Evolutionary conservation across 2,888 invertebrate genomes (phyloP).

Genomic region (Tridacna gigas): DNA sequence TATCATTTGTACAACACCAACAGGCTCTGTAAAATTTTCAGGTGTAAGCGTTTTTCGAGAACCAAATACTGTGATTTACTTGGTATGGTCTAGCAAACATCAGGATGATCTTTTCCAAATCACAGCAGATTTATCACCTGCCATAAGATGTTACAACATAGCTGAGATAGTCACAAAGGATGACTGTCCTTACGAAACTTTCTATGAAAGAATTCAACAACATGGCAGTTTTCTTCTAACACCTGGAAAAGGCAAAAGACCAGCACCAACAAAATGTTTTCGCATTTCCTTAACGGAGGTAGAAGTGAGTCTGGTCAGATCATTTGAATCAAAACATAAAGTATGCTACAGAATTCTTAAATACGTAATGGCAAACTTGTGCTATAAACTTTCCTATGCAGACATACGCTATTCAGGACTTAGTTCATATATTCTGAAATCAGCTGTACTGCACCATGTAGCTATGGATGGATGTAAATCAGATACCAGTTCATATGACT

Average conservation of each 20-base stretch:
- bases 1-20: neutral
- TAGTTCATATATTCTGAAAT: slow-evolving; percentile 1
- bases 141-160: neutral
- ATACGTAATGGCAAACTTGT: slow-evolving; percentile 6
- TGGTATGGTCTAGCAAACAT: neutral
- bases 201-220: neutral
- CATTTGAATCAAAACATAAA: neutral
- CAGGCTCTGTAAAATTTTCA: neutral
- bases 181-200: neutral
- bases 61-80: neutral
- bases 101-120: neutral
- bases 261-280: neutral
- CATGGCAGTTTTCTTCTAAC: slow-evolving; percentile 6
- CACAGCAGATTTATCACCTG: neutral
- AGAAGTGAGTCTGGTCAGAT: neutral
- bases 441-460: slow-evolving; percentile 2
- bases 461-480: neutral
- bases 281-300: neutral
- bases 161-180: neutral
- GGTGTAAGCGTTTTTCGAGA: neutral
- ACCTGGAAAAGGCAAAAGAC: neutral
- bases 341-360: slow-evolving; percentile 3
- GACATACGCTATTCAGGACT: neutral
- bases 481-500: neutral
- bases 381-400: neutral